These are phyloP conservation scores for Aegypius monachus DNA, from an alignment of 2,113 vertebrate species.

Conservation along the genomic window DNA sequence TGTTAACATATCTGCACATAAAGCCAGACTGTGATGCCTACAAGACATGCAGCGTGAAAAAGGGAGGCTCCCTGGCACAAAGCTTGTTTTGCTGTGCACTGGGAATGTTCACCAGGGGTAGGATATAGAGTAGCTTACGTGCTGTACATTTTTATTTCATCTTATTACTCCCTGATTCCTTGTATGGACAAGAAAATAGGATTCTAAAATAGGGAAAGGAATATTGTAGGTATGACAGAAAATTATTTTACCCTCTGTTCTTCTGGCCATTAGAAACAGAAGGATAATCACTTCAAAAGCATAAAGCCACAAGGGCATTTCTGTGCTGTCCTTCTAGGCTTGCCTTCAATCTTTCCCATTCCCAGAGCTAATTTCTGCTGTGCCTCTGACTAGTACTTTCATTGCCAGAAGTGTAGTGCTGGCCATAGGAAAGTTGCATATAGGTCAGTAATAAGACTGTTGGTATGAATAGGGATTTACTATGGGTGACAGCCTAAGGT, in stretches of 20 bases:
- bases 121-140: background rate
- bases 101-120: background rate
- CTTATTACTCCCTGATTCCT: background rate
- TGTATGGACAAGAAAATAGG: background rate
- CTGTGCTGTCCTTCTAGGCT: background rate
- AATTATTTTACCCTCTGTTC: background rate
- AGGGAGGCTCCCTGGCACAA: background rate
- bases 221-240: background rate
- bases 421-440: accelerated
- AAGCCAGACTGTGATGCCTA: background rate
- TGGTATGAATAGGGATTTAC: background rate
- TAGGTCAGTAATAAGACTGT: background rate
- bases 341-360: background rate
- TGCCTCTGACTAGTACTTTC: background rate
- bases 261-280: background rate
- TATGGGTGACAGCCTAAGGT: background rate
- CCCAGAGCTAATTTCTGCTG: background rate
- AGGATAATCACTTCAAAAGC: background rate
- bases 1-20: background rate
- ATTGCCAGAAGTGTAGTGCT: background rate
- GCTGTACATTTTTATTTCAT: background rate
- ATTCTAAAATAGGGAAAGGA: background rate
- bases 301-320: background rate
- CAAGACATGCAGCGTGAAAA: background rate
- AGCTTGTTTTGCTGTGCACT: background rate